Conservation (phyloP, 2,888 invertebrate genomes). For the Xanthorhoe designata region DNA sequence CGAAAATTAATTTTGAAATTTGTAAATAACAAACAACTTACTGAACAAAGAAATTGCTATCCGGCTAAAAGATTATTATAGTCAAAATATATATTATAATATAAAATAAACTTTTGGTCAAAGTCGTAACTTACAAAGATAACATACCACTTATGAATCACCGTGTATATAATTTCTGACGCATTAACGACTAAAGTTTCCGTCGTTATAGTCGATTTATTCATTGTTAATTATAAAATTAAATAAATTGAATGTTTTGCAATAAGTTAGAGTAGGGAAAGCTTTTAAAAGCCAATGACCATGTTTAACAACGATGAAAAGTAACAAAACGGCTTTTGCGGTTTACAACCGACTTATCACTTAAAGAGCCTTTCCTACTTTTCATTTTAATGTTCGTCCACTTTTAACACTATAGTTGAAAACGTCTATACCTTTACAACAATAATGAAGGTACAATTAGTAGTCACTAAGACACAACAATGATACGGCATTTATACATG, state of each 20-base stretch:
- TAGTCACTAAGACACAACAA: slow-evolving; percentile 23
- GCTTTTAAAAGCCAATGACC: neutral
- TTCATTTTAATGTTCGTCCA: neutral
- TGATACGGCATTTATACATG: slow-evolving; percentile 27
- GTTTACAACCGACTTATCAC: neutral
- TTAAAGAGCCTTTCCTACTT: neutral
- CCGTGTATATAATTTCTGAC: slow-evolving; percentile 64
- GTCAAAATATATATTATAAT: slow-evolving; percentile 31
- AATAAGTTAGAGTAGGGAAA: slow-evolving; percentile 11
- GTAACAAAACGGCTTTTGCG: neutral
- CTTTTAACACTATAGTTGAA: neutral
- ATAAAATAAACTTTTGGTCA: slow-evolving; percentile 28
- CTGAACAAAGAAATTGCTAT: neutral
- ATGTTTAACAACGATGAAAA: neutral
- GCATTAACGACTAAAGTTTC: slow-evolving; percentile 62
- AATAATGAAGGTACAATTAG: slow-evolving; percentile 18
- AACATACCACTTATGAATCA: slow-evolving; percentile 54
- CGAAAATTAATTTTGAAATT: slow-evolving; percentile 26
- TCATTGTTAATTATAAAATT: slow-evolving; percentile 37
- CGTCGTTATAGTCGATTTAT: slow-evolving; percentile 62
- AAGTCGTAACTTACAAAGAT: slow-evolving; percentile 48
- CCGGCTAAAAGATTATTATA: neutral
- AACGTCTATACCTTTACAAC: slow-evolving; percentile 2
- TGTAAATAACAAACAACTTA: slow-evolving; percentile 5
- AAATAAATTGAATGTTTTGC: slow-evolving; percentile 25